Conservation (phyloP, 2,113 vertebrate genomes). For the Brachyistius frenatus region DNA sequence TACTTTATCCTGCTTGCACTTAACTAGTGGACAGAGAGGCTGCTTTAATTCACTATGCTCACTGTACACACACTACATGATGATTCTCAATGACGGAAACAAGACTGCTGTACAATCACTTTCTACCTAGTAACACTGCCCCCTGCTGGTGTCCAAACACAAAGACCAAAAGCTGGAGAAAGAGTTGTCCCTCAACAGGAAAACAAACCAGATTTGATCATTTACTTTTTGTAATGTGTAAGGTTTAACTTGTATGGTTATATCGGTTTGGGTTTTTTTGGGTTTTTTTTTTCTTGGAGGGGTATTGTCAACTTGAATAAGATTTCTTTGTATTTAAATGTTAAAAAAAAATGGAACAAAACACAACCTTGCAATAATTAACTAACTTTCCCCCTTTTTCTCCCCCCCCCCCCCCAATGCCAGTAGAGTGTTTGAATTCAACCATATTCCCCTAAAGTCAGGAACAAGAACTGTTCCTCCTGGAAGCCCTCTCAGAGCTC, state of each 20-base stretch:
- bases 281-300: neutral
- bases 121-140: constrained; percentile 68
- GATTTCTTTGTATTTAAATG: too few relatives aligned
- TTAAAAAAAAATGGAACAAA: too few relatives aligned
- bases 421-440: too few relatives aligned
- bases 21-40: constrained; percentile 3
- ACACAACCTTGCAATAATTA: too few relatives aligned
- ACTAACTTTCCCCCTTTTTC: too few relatives aligned
- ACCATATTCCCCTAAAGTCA: too few relatives aligned
- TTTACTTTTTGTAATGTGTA: neutral
- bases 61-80: neutral
- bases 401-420: too few relatives aligned
- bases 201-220: neutral
- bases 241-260: neutral
- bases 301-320: neutral
- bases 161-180: constrained; percentile 28
- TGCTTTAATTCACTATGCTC: constrained; percentile 18
- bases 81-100: constrained; percentile 23
- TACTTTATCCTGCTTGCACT: constrained; percentile 24
- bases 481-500: too few relatives aligned
- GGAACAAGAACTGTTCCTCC: too few relatives aligned
- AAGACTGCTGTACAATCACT: constrained; percentile 56
- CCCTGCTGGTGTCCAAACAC: constrained; percentile 68
- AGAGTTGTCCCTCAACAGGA: constrained; percentile 5
- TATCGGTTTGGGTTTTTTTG: neutral